Evolutionary conservation across 2,888 invertebrate genomes (phyloP), one percentile per base, ranked within the genome.

Genomic region (Eustalomyia histrio): DNA sequence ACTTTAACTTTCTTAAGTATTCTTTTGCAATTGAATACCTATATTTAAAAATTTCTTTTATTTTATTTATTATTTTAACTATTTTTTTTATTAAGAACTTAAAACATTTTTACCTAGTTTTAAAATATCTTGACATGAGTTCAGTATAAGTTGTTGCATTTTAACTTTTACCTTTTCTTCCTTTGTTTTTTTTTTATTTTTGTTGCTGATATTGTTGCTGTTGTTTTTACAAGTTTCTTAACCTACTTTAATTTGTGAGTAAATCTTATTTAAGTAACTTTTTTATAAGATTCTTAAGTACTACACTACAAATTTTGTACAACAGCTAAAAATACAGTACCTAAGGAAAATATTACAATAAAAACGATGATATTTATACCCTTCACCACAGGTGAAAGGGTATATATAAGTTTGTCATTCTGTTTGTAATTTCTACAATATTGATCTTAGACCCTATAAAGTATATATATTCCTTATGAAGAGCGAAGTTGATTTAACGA

Each of bases 231-330:
- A 65, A 72, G 69, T 74, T 73, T 74, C 78, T 81, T 81, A 81
- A 81, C 81, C 81, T 67, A 81, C 78, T 78, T 81, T 78, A 81
- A 81, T 81, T 81, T 81, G 81, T 60, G 29, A 81, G 81, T 81
- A 81, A 81, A 81, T 81, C 74, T 74, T 65, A 72, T 81, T 81
- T 78, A 74, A 78, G 74, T 81, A 71, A 60, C 55, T 65, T 72
- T n/a, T 76, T 63, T 61, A 35, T 8, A 24, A 75, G 55, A 76
- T 61, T 65, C 80, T 75, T 67, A 68, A 80, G 76, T 63, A 39
- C 50, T 58, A 47, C 72, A 60, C 24, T 16, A 61, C 53, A 78
- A 72, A 61, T 65, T 78, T 29, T 71, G 16, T 65, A 24, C 18
- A 43, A 29, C 65, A 64, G 65, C 53, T 71, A 33, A 29, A 71